phyloP scores from a whole-genome alignment of 2,888 invertebrate species.

The Trachelus iudaicus region DNA sequence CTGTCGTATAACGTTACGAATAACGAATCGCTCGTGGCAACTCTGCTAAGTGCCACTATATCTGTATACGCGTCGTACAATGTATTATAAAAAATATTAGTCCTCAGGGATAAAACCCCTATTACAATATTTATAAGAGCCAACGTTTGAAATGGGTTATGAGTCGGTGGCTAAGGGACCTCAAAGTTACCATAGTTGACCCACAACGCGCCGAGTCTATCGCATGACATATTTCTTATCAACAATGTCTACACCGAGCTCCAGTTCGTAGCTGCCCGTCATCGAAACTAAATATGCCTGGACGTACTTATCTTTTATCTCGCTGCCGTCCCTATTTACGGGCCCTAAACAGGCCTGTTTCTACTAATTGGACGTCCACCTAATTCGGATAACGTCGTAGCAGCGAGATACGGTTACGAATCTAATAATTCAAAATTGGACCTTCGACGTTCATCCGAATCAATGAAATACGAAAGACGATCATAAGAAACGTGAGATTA shows the following conservation, averaged over 20 bases:
- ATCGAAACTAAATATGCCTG: slow-evolving; percentile 13
- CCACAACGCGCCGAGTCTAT: background rate
- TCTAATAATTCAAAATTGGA: background rate
- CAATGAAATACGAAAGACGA: background rate
- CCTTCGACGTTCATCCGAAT: background rate
- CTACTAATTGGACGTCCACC: slow-evolving; percentile 14
- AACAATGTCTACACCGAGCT: slow-evolving; percentile 6
- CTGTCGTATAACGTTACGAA: background rate
- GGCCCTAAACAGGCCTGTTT: slow-evolving; percentile 6
- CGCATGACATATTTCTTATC: slow-evolving; percentile 3
- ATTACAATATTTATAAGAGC: background rate
- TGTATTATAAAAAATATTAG: background rate
- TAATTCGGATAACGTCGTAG: slow-evolving; percentile 10
- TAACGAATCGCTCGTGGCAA: background rate
- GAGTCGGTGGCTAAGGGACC: background rate
- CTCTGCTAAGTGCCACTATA: background rate
- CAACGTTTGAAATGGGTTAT: background rate
- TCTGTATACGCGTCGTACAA: background rate
- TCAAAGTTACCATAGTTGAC: background rate
- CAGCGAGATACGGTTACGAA: background rate
- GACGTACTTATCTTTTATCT: slow-evolving; percentile 14
- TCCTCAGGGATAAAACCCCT: background rate
- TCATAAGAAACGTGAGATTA: background rate
- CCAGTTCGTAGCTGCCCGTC: slow-evolving; percentile 12
- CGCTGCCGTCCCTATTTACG: slow-evolving; percentile 13